Evolutionary conservation across 2,113 vertebrate species (phyloP), one percentile per base, ranked within the genome.

Genomic region (Dasyprocta punctata): DNA sequence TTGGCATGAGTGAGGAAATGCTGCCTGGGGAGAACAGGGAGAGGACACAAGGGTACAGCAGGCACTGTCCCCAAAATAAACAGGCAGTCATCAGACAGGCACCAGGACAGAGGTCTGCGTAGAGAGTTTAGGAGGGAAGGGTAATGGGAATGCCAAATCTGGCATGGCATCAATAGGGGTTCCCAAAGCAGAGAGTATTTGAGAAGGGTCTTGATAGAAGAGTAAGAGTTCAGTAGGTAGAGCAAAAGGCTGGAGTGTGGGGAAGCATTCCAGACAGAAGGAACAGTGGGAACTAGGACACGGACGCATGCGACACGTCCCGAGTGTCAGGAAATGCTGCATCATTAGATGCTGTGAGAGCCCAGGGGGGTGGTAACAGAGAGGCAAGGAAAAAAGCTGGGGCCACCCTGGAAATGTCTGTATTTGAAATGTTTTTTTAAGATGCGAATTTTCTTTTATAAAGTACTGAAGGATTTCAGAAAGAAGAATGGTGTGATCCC

Each of bases 1-100:
- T 97, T 90, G 63, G 95, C 89, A 87, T 81, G 84, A 52, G 89
- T 1, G 54, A 69, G 44, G 73, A 75, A 89, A 44, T 12, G 60
- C 88, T 30, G 44, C 84, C 86, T 77, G 49, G n/a, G 73, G 73
- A 30, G 67, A 36, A 73, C 56, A 92, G 61, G 5, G 13, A 67
- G 77, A 77, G 52, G 36, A 85, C 44, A 33, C 36, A 41, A n/a
- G 17, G 28, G 22, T 26, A 30, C 26, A 3, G 8, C 10, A 4
- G 52, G 83, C 69, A 67, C 67, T 80, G 84, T 60, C 7, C 4
- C 81, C 71, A 24, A 90, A 49, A 84, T 47, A 73, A 96, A 67
- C 28, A 92, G 78, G 60, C 56, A 84, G 41, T 73, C 13, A 56
- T 5, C 17, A 44, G 61, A 56, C 30, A 56, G 0, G 3, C 28